These are phyloP conservation scores for Melanocharis versteri DNA, from an alignment of 2,113 vertebrate species.

Conservation along the genomic window DNA sequence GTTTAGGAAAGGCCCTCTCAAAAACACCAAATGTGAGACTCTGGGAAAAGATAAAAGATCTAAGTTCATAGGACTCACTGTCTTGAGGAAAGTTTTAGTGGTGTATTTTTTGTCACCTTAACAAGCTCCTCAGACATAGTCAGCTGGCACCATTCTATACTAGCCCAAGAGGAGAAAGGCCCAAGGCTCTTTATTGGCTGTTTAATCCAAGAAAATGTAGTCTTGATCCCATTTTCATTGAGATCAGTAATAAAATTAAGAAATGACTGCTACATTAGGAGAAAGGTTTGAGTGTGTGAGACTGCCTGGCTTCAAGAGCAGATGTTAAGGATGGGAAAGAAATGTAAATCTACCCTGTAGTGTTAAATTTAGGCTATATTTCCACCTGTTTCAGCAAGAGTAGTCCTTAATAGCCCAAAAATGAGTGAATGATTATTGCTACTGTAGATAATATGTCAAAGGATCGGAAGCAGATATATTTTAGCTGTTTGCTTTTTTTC, in stretches of 20 bases:
- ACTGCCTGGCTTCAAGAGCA: not conserved
- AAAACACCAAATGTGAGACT: accelerated
- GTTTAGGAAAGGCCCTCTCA: not conserved
- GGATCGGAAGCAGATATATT: not conserved
- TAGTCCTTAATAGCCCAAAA: not conserved
- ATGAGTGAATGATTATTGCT: not conserved
- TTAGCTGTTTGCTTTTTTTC: not conserved
- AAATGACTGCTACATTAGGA: not conserved
- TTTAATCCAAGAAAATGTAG: not conserved
- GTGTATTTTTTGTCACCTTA: not conserved
- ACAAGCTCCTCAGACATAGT: not conserved
- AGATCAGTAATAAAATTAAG: not conserved
- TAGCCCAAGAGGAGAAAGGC: not conserved
- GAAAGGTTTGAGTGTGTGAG: not conserved
- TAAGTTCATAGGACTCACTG: not conserved
- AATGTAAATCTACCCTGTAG: not conserved
- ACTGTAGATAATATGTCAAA: not conserved
- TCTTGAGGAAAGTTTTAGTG: not conserved
- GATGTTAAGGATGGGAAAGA: not conserved
- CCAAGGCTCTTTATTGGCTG: not conserved
- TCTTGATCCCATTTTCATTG: not conserved
- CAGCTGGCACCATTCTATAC: not conserved
- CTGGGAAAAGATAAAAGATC: not conserved
- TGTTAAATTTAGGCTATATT: not conserved
- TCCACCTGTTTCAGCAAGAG: not conserved